These are phyloP conservation scores for Zaprionus nigranus DNA, from an alignment of 1,140 invertebrate genomes.

Conservation along the genomic window DNA sequence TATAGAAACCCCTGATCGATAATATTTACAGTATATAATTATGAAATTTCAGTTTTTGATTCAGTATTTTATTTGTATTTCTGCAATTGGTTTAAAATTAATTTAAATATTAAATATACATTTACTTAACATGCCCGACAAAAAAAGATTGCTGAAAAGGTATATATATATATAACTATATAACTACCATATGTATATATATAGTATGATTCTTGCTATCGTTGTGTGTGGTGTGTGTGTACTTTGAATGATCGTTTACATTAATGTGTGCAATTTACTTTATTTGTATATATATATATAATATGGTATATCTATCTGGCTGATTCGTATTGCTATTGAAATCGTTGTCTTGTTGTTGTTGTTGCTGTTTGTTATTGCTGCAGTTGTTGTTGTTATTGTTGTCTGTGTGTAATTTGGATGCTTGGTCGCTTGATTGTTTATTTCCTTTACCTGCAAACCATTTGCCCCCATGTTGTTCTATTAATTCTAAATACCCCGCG, in stretches of 20 bases:
- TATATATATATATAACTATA: constrained; percentile 12
- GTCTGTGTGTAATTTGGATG: constrained; percentile 33
- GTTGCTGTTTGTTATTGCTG: constrained; percentile 50
- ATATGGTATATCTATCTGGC: constrained; percentile 20
- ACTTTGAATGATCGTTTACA: background rate
- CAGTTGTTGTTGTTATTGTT: constrained; percentile 30
- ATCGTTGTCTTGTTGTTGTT: constrained; percentile 48
- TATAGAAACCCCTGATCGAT: too few relatives aligned
- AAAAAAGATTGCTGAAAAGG: constrained; percentile 46
- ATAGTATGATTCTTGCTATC: constrained; percentile 10
- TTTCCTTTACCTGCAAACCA: constrained; percentile 13
- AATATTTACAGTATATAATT: too few relatives aligned
- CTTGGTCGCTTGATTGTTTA: constrained; percentile 17
- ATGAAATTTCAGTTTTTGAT: too few relatives aligned
- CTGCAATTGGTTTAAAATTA: constrained; percentile 56
- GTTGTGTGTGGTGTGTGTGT: constrained; percentile 5
- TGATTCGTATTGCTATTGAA: constrained; percentile 44
- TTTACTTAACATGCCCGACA: constrained; percentile 69
- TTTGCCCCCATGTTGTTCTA: constrained; percentile 2
- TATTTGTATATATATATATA: constrained; percentile 1
- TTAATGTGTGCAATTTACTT: background rate
- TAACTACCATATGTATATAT: background rate
- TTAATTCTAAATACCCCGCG: background rate
- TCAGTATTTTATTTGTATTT: constrained; percentile 12
- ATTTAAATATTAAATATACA: constrained; percentile 79